Evolutionary conservation across 1,140 invertebrate genomes (phyloP).

Genomic region (Oppia nitens): DNA sequence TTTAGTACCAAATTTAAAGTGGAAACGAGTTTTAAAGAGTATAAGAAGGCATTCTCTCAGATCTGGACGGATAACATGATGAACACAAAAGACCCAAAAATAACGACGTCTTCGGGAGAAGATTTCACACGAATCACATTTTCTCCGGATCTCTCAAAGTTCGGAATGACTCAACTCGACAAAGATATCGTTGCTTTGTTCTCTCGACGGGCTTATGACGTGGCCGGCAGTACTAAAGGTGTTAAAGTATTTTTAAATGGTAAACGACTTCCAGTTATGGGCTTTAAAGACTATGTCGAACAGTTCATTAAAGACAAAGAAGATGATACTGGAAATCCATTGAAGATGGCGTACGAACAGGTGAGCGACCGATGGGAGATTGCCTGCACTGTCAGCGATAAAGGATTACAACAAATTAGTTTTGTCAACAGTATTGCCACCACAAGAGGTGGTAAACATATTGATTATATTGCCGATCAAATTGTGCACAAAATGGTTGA

Average conservation of each 20-base stretch:
- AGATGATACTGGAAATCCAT: constrained; percentile 56
- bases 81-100: constrained; percentile 69
- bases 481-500: constrained; percentile 75
- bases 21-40: constrained; percentile 79
- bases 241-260: constrained; percentile 92
- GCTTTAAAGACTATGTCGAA: constrained; percentile 93
- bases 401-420: constrained; percentile 90
- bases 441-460: constrained; percentile 93
- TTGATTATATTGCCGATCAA: constrained; percentile 82
- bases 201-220: constrained; percentile 81
- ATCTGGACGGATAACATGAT: constrained; percentile 92
- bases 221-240: constrained; percentile 71
- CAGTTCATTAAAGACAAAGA: constrained; percentile 65
- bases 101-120: constrained; percentile 40
- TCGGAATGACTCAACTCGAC: constrained; percentile 86
- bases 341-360: constrained; percentile 75
- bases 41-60: constrained; percentile 76
- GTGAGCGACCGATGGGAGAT: constrained; percentile 87
- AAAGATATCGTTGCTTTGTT: constrained; percentile 84
- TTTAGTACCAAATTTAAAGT: constrained; percentile 93
- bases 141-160: constrained; percentile 82
- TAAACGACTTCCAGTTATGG: constrained; percentile 66
- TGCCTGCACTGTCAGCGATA: constrained; percentile 65
- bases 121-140: constrained; percentile 95
- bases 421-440: constrained; percentile 99